Conservation (phyloP, 2,113 vertebrate species). For the Hyla sarda region DNA sequence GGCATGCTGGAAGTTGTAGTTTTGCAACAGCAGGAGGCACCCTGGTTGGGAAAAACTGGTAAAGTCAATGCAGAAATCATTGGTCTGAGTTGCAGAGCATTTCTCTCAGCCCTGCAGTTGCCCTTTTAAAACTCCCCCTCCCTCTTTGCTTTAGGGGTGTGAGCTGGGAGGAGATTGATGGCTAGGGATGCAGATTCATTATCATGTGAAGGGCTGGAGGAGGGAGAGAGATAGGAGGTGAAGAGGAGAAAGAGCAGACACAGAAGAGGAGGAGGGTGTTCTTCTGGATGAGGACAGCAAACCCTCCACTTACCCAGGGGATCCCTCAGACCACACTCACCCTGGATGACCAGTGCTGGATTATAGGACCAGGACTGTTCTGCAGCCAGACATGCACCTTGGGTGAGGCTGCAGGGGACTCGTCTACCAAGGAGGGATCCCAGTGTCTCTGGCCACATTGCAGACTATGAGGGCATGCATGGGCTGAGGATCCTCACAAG, state of each 20-base stretch:
- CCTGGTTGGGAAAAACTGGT: too few relatives aligned
- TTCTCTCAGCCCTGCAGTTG: neutral
- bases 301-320: conserved; percentile 11
- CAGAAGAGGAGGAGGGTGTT: conserved; percentile 16
- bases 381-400: conserved; percentile 37
- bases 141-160: conserved; percentile 23
- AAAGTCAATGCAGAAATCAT: neutral
- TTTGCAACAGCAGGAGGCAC: too few relatives aligned
- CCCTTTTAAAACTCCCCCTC: conserved; percentile 40
- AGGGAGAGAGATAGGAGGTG: conserved; percentile 49
- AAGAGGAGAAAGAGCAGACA: conserved; percentile 36
- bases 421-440: neutral
- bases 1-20: too few relatives aligned
- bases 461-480: conserved; percentile 30
- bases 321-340: conserved; percentile 8
- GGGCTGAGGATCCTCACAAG: conserved; percentile 12
- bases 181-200: conserved; percentile 48
- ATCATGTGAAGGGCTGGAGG: conserved; percentile 56
- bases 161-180: conserved; percentile 49
- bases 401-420: conserved; percentile 41
- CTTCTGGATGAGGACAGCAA: conserved; percentile 13
- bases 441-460: neutral
- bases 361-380: neutral
- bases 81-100: neutral
- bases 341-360: neutral